Conservation (phyloP, 2,888 invertebrate species). For the Drosophila anceps region DNA sequence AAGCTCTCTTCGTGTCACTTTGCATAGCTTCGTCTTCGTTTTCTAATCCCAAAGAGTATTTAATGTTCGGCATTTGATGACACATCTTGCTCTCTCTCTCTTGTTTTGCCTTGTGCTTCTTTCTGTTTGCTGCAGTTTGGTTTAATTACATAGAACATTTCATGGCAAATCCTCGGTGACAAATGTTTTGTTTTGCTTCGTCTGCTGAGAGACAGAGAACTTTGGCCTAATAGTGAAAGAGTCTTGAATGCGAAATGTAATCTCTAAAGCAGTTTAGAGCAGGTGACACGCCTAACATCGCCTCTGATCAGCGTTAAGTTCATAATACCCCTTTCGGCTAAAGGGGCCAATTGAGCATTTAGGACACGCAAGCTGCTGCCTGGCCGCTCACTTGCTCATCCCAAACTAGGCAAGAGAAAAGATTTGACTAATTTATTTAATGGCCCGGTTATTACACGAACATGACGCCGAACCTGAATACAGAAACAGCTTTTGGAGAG, state of each 20-base stretch:
- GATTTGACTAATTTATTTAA: slow-evolving; percentile 77
- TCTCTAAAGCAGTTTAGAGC: slow-evolving; percentile 11
- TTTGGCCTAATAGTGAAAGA: not conserved
- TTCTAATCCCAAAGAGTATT: not conserved
- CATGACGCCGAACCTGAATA: slow-evolving; percentile 41
- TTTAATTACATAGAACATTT: slow-evolving; percentile 46
- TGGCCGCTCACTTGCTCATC: slow-evolving; percentile 8
- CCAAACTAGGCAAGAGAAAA: slow-evolving; percentile 42
- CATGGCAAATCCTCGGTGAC: slow-evolving; percentile 29
- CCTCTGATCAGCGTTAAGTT: slow-evolving; percentile 18
- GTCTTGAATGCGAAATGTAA: slow-evolving; percentile 16
- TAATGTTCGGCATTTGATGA: not conserved
- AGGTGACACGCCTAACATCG: slow-evolving; percentile 14
- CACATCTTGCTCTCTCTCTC: no score
- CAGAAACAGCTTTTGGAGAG: not conserved
- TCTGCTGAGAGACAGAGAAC: not conserved
- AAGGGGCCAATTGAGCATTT: slow-evolving; percentile 22
- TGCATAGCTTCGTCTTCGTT: no score
- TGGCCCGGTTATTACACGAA: slow-evolving; percentile 76
- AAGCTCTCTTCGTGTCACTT: no score
- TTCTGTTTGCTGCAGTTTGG: slow-evolving; percentile 28
- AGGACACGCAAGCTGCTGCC: slow-evolving; percentile 15
- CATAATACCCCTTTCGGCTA: slow-evolving; percentile 6
- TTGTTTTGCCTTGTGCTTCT: slow-evolving; percentile 6
- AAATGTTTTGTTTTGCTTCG: slow-evolving; percentile 38